Percentiles rank a stretch among this genome's conserved stretches.
Evolutionary conservation across 2,888 invertebrate genomes (phyloP).

Genomic region (Philhelius pedissequus): DNA sequence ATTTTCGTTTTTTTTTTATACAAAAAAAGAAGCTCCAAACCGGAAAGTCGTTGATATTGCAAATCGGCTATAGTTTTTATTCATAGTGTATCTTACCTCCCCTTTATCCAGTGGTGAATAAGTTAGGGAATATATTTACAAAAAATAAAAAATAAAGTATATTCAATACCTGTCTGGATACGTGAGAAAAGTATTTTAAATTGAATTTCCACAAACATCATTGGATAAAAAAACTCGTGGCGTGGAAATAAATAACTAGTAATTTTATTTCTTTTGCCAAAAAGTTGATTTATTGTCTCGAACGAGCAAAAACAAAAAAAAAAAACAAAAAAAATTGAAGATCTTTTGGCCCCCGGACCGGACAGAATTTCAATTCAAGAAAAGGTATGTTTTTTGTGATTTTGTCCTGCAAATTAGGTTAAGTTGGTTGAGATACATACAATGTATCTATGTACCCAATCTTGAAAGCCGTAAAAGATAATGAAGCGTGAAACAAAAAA

Average conservation of each 20-base stretch:
- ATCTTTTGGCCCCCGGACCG: slow-evolving; percentile 11
- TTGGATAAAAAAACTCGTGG: not conserved
- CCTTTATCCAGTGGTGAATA: not conserved
- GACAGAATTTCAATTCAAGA: slow-evolving; percentile 28
- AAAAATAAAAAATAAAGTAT: not conserved
- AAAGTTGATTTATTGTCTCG: slow-evolving; percentile 8
- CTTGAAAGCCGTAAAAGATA: not conserved
- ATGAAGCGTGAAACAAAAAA: slow-evolving; percentile 1
- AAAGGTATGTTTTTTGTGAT: slow-evolving; percentile 37
- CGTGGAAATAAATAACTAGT: not conserved
- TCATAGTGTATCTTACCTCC: not conserved
- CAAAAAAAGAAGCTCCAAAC: slow-evolving; percentile 18
- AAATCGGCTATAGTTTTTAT: slow-evolving; percentile 10
- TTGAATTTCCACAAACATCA: slow-evolving; percentile 28
- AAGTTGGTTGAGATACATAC: slow-evolving; percentile 30
- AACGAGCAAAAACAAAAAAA: not conserved
- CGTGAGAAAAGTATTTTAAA: slow-evolving; percentile 40
- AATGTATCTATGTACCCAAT: not conserved
- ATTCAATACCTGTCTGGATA: not conserved
- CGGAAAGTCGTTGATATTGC: slow-evolving; percentile 33
- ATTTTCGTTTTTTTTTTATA: not conserved
- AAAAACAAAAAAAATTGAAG: not conserved
- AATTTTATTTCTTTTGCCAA: not conserved
- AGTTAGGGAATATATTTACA: not conserved
- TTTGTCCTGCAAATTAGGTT: slow-evolving; percentile 42